phyloP scores from a whole-genome alignment of 64 coral and sea anemone species.

The Pocillopora damicornis region DNA sequence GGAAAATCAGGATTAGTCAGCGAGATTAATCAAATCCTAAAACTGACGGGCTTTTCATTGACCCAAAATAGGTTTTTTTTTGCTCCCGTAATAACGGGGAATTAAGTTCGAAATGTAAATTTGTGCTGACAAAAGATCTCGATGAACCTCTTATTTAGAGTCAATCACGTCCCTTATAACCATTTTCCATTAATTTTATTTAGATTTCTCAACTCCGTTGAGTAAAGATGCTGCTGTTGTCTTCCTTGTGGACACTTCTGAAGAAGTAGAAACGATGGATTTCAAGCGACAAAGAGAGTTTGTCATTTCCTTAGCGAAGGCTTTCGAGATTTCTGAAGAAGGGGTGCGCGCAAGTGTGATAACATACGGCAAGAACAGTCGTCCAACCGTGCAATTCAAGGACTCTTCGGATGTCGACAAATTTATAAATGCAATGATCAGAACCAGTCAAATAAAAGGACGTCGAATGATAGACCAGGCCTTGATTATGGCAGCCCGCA shows the following conservation, averaged over 20 bases:
- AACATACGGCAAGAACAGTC: conserved; percentile 50
- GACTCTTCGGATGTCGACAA: conserved; percentile 7
- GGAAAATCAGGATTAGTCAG: too few species aligned
- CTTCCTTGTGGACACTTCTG: conserved; percentile 48
- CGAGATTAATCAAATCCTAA: too few species aligned
- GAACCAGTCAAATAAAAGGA: conserved; percentile 23
- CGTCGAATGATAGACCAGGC: conserved; percentile 64
- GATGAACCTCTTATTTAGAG: neutral
- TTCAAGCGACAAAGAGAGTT: conserved; percentile 57
- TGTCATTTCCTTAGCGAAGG: conserved; percentile 32
- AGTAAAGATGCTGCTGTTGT: conserved; percentile 31
- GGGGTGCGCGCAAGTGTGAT: conserved; percentile 60
- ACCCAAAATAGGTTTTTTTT: too few species aligned
- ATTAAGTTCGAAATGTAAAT: too few species aligned
- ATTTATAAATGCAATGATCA: neutral
- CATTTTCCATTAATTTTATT: neutral
- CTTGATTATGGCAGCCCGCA: conserved; percentile 36
- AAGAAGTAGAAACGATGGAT: conserved; percentile 26
- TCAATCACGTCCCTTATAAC: neutral
- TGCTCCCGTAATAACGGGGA: too few species aligned
- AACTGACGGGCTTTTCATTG: too few species aligned
- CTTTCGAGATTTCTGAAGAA: conserved; percentile 30
- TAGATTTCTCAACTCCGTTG: conserved; percentile 51
- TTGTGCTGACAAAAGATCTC: neutral
- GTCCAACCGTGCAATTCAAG: conserved; percentile 17